A percentile compares a stretch with the other conserved stretches of the same genome.
Evolutionary conservation across 2,113 vertebrate genomes (phyloP).

Genomic region (Chloebia gouldiae): DNA sequence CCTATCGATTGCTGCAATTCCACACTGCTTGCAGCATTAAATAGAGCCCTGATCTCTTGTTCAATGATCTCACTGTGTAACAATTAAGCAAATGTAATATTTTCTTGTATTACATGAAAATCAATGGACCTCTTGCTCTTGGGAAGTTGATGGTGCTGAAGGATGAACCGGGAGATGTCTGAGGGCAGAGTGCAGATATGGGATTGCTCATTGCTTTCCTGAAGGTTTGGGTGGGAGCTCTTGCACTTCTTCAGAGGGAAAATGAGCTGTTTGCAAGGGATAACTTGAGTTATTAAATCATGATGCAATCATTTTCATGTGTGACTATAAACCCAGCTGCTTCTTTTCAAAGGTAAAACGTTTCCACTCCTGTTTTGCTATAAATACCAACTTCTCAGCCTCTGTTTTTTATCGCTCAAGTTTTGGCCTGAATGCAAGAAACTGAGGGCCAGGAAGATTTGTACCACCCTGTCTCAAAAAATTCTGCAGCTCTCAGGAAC

Average conservation of each 20-base stretch:
- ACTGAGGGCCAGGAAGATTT: neutral
- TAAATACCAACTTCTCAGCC: neutral
- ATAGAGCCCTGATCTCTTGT: constrained; percentile 87
- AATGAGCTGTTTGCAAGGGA: neutral
- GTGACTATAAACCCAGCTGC: neutral
- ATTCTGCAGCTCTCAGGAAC: neutral
- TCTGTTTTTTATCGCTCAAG: neutral
- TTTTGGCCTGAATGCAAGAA: neutral
- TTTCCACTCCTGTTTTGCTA: neutral
- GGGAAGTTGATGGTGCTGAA: constrained; percentile 72
- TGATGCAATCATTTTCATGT: neutral
- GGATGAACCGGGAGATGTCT: constrained; percentile 71
- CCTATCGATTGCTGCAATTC: constrained; percentile 86
- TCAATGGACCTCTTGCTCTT: constrained; percentile 92
- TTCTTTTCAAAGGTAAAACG: neutral
- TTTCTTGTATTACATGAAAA: constrained; percentile 99
- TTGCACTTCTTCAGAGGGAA: neutral
- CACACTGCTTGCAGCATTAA: constrained; percentile 87
- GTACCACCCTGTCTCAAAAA: neutral
- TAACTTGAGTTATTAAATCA: neutral
- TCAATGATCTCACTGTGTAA: constrained; percentile 84
- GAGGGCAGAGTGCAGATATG: constrained; percentile 65
- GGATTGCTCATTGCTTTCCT: constrained; percentile 35
- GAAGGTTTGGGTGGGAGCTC: neutral
- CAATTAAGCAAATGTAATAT: constrained; percentile 92